These are phyloP conservation scores for Prosapia bicincta DNA, from an alignment of 2,888 invertebrate genomes.

Conservation along the genomic window DNA sequence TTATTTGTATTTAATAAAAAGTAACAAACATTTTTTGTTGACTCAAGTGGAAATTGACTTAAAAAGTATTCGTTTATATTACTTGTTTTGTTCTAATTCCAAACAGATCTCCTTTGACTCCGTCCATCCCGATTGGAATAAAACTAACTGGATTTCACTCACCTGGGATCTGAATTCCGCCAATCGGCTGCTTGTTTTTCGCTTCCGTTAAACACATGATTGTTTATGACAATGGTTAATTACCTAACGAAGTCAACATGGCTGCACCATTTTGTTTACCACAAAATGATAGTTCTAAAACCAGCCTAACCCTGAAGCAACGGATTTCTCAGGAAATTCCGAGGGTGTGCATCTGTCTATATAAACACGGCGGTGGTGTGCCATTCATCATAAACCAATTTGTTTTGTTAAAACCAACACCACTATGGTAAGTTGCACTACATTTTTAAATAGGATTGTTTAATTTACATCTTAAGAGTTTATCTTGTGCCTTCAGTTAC, in stretches of 20 bases:
- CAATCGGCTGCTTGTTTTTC: neutral
- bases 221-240: neutral
- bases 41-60: no score
- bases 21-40: no score
- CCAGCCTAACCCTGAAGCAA: neutral
- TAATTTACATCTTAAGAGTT: no score
- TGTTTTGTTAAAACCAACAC: neutral
- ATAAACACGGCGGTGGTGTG: neutral
- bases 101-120: no score
- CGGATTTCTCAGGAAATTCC: neutral
- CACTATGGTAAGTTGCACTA: neutral
- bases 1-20: no score
- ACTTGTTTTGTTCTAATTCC: no score
- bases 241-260: neutral
- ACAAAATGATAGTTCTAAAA: neutral
- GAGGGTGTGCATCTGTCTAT: neutral
- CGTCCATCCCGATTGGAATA: no score
- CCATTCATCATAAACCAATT: neutral
- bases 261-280: neutral
- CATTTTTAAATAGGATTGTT: no score
- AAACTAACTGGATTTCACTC: no score
- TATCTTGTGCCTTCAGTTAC: no score
- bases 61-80: no score
- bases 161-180: neutral
- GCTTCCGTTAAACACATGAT: neutral